Evolutionary conservation across 1,140 invertebrate genomes (phyloP), one percentile per base, ranked within the genome.

Genomic region (Parasteatoda tepidariorum): DNA sequence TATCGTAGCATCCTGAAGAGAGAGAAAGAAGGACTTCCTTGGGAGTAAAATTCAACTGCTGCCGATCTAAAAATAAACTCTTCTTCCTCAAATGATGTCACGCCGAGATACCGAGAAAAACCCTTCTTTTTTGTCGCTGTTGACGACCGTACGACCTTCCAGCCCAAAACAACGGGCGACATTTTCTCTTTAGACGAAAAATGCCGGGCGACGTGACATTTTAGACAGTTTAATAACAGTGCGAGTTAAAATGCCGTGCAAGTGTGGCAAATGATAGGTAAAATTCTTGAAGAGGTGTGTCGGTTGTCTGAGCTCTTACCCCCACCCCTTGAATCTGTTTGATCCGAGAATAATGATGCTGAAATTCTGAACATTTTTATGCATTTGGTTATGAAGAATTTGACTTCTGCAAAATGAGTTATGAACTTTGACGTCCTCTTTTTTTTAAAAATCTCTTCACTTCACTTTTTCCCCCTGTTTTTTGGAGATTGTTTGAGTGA

Each of bases 201-300:
- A 59, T 59, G 57, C 57, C 30, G 18, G 54, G 18, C 38, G 38
- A 48, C n/a, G 71, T 75, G 57, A 75, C 71, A 75, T 55, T 59
- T 41, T 75, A n/a, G 71, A 75, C 71, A 75, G 33, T 57, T 62
- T 75, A 75, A 75, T 75, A 75, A 75, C 71, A 57, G 9, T 2
- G 26, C 55, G 68, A 71, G 41, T 71, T 71, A 71, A 71, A 28
- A 71, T 62, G 71, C 71, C 71, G 54, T 75, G 68, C 31, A 31
- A 57, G 33, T 18, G 22, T 31, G 26, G 26, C 28, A 62, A 62
- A 59, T 75, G 18, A 75, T 75, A 61, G 71, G 55, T 75, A 30
- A 54, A 54, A 62, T 59, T 61, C 24, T 59, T 26, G 55, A 24
- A 34, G 28, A 55, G 71, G 54, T 59, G 71, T 59, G 5, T 62